Base-by-base conservation (phyloP, 2,797 vertebrate species). In the Scomberomorus guttatus region DNA sequence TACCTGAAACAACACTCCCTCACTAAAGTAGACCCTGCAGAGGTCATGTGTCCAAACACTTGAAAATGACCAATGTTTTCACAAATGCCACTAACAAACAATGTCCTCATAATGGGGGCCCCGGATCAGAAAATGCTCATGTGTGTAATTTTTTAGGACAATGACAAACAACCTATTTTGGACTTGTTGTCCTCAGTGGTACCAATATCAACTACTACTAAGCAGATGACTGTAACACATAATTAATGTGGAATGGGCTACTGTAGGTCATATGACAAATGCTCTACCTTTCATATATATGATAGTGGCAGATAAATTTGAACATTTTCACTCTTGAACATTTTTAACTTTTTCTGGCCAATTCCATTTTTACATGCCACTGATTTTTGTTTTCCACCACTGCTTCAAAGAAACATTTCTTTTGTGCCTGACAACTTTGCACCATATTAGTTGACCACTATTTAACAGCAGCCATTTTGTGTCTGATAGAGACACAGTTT, bases 391-490 rank as follows among this genome's bases (percentile, higher is more conserved):
- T 29, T 20, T 54, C 27, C 27, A 56, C 5, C 20, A 56, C 4
- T 6, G 3, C 25, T 67, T 6, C 46, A 48, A 50, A 52, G 8
- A 56, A 46, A 50, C 7, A 68, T 46, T 29, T 29, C 17, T 39
- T 91, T 81, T 84, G 66, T 46, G 65, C 62, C 39, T 34, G 66
- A 75, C 58, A 29, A 25, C 61, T 58, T 68, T 54, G 37, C 77
- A 60, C 59, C 13, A 22, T 62, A 75, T 75, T 29, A 63, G 79
- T 77, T 90, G 68, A 89, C 82, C 89, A 90, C 76, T 25, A 84
- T 75, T 89, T 86, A 84, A 77, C 56, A 85, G 69, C 39, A 75
- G 42, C 58, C 77, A 84, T 74, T 85, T 78, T 82, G 63, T 67
- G 72, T 72, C 72, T 56, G 68, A 83, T 80, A 59, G 51, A 34